phyloP scores from a whole-genome alignment of 2,888 invertebrate genomes.

The Apotomis turbidana region DNA sequence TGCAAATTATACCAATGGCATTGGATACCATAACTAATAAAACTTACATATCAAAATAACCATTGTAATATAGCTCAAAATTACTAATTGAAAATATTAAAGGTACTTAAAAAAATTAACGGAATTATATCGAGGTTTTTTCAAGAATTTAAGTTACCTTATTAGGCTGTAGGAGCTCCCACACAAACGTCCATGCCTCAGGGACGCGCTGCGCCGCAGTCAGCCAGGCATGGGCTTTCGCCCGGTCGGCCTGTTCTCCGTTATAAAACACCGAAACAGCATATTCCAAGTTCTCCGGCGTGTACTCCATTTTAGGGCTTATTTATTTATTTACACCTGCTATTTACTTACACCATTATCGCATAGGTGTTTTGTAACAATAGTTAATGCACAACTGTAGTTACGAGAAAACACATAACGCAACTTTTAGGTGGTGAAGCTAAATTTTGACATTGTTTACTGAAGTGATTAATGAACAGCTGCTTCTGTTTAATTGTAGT shows the following conservation, averaged over 20 bases:
- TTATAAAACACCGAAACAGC: slow-evolving; percentile 88
- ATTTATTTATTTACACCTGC: slow-evolving; percentile 15
- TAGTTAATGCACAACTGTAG: slow-evolving; percentile 17
- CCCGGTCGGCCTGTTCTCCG: slow-evolving; percentile 85
- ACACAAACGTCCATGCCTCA: slow-evolving; percentile 96
- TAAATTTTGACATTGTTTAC: background rate
- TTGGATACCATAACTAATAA: slow-evolving; percentile 1
- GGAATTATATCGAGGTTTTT: background rate
- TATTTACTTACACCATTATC: slow-evolving; percentile 32
- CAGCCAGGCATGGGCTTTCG: slow-evolving; percentile 93
- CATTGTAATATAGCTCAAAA: background rate
- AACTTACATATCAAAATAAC: slow-evolving; percentile 20
- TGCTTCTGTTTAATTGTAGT: slow-evolving; percentile 14
- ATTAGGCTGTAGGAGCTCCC: slow-evolving; percentile 92
- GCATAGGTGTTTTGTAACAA: slow-evolving; percentile 31
- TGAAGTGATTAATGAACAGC: slow-evolving; percentile 10
- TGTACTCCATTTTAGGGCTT: slow-evolving; percentile 81
- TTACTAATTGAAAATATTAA: background rate
- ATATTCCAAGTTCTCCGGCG: slow-evolving; percentile 86
- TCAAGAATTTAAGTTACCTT: slow-evolving; percentile 83
- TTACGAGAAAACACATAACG: slow-evolving; percentile 16
- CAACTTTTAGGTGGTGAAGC: background rate
- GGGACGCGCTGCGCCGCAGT: slow-evolving; percentile 92
- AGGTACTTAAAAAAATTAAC: too few relatives aligned
- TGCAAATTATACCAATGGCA: slow-evolving; percentile 13